These are phyloP conservation scores for Acholoe squamosa DNA, from an alignment of 2,888 invertebrate genomes.

Conservation along the genomic window DNA sequence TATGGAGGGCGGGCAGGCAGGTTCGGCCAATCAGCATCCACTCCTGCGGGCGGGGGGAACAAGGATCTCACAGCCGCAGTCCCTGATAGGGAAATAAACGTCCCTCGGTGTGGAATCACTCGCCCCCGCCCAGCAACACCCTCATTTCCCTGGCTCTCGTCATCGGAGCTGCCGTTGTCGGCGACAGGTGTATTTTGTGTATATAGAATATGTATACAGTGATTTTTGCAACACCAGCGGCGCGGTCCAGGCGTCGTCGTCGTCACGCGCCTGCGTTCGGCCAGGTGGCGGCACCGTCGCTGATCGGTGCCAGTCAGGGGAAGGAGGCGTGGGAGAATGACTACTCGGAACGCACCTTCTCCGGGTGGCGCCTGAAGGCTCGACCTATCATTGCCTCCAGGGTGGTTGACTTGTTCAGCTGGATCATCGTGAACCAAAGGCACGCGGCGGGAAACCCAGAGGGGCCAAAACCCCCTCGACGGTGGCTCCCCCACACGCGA, in stretches of 20 bases:
- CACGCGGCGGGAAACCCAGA: not conserved
- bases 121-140: slow-evolving; percentile 20
- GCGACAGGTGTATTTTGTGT: not conserved
- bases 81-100: not conserved
- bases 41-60: slow-evolving; percentile 22
- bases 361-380: slow-evolving; percentile 10
- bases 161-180: not conserved
- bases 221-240: not conserved
- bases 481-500: not conserved
- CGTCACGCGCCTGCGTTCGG: not conserved
- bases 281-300: slow-evolving; percentile 48
- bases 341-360: slow-evolving; percentile 45
- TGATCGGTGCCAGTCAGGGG: slow-evolving; percentile 11
- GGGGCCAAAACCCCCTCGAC: not conserved
- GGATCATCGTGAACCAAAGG: not conserved
- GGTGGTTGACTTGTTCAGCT: slow-evolving; percentile 39
- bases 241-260: not conserved
- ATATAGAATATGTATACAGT: too few species aligned
- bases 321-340: slow-evolving; percentile 36
- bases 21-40: not conserved
- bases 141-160: slow-evolving; percentile 35
- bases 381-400: not conserved
- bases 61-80: not conserved
- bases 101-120: slow-evolving; percentile 21
- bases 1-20: not conserved